These are phyloP conservation scores for Paramuricea clavata DNA, from an alignment of 92 coral and sea anemone genomes.

Conservation along the genomic window DNA sequence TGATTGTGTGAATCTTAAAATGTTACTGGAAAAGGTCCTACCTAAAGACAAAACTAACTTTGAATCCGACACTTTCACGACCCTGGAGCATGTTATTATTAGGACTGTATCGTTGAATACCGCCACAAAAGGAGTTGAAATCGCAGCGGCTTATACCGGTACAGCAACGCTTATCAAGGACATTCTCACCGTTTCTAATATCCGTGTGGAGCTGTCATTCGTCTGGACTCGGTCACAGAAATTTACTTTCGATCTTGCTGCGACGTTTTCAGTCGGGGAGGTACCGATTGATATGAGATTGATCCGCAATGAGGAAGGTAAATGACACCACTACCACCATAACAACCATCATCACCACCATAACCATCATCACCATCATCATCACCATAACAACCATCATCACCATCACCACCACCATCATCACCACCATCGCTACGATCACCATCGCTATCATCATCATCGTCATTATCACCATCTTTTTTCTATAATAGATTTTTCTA, in stretches of 20 bases:
- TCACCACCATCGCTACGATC: too few species aligned
- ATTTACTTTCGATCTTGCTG: conserved; percentile 16
- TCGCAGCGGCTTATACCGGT: conserved; percentile 7
- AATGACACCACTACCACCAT: too few species aligned
- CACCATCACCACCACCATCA: too few species aligned
- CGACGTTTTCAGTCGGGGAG: neutral
- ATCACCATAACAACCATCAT: too few species aligned
- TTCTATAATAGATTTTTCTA: too few species aligned
- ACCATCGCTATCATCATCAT: too few species aligned
- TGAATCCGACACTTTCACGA: conserved; percentile 13
- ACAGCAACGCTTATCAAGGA: neutral
- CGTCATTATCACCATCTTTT: too few species aligned
- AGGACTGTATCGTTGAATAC: conserved; percentile 4
- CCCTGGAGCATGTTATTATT: neutral
- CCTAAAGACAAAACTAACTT: conserved; percentile 20
- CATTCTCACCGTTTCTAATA: neutral
- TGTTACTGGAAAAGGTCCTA: neutral
- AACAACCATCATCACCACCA: too few species aligned
- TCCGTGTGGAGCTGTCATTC: neutral
- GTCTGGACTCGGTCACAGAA: conserved; percentile 9
- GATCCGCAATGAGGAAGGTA: neutral
- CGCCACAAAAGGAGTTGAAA: neutral
- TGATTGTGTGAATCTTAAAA: conserved; percentile 15
- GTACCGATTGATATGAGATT: neutral
- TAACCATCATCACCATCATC: too few species aligned